A percentile compares a stretch with the other conserved stretches of the same genome.
These are phyloP conservation scores for Beris chalybata DNA, from an alignment of 2,888 invertebrate species.

Conservation along the genomic window DNA sequence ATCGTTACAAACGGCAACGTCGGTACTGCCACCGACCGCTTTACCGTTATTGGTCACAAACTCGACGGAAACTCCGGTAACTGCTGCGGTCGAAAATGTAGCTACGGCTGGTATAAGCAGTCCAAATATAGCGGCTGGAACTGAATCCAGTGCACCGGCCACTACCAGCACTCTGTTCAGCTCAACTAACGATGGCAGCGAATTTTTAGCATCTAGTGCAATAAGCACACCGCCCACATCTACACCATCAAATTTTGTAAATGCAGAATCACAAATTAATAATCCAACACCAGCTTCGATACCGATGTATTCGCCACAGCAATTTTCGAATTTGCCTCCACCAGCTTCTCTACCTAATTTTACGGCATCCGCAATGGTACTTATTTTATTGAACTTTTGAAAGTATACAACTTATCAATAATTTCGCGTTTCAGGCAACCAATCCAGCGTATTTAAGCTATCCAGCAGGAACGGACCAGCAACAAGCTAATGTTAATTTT, in stretches of 20 bases:
- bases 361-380: slow-evolving; percentile 15
- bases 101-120: slow-evolving; percentile 32
- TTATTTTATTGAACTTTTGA: too few relatives aligned
- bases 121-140: slow-evolving; percentile 20
- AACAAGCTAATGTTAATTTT: slow-evolving; percentile 39
- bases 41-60: neutral
- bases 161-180: slow-evolving; percentile 38
- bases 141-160: slow-evolving; percentile 30
- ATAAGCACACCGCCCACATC: slow-evolving; percentile 17
- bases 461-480: slow-evolving; percentile 30
- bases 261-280: slow-evolving; percentile 21
- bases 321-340: slow-evolving; percentile 54
- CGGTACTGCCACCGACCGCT: slow-evolving; percentile 24
- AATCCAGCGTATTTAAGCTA: slow-evolving; percentile 37
- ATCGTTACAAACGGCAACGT: slow-evolving; percentile 35
- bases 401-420: neutral
- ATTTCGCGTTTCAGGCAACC: neutral
- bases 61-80: neutral
- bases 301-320: slow-evolving; percentile 52
- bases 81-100: neutral
- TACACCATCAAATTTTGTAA: slow-evolving; percentile 8
- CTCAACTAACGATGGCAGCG: slow-evolving; percentile 28
- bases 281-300: slow-evolving; percentile 43
- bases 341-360: slow-evolving; percentile 61
- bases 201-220: slow-evolving; percentile 32